phyloP scores from a whole-genome alignment of 2,888 invertebrate species.

The Melanargia galathea region DNA sequence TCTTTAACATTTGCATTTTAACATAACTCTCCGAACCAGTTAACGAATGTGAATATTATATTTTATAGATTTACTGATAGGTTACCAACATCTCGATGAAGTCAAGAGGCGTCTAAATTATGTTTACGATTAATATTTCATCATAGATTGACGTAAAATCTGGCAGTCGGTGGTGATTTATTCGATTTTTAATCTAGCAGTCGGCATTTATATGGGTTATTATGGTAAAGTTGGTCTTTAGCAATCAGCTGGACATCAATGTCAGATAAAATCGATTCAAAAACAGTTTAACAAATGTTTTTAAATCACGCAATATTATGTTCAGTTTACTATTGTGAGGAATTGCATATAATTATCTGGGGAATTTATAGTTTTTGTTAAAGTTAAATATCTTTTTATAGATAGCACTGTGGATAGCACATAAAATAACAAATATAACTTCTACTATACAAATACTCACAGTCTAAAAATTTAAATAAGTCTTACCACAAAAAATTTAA shows the following conservation, averaged over 20 bases:
- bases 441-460: no score
- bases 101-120: conserved; percentile 44
- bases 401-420: neutral
- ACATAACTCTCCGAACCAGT: conserved; percentile 41
- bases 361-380: neutral
- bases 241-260: conserved; percentile 32
- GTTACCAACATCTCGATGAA: conserved; percentile 42
- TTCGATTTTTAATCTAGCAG: conserved; percentile 35
- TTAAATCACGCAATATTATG: conserved; percentile 32
- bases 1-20: conserved; percentile 30
- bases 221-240: conserved; percentile 24
- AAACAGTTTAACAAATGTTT: conserved; percentile 17
- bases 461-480: no score
- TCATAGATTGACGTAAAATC: conserved; percentile 41
- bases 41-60: conserved; percentile 41
- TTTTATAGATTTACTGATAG: conserved; percentile 40
- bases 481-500: no score
- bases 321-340: conserved; percentile 14
- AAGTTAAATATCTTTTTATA: neutral
- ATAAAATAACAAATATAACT: no score
- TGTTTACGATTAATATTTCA: conserved; percentile 48
- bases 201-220: conserved; percentile 25
- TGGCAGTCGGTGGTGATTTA: conserved; percentile 37
- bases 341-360: conserved; percentile 23
- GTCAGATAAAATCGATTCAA: conserved; percentile 21